Base-by-base conservation (phyloP, 2,113 vertebrate genomes). In the Zapus hudsonius region DNA sequence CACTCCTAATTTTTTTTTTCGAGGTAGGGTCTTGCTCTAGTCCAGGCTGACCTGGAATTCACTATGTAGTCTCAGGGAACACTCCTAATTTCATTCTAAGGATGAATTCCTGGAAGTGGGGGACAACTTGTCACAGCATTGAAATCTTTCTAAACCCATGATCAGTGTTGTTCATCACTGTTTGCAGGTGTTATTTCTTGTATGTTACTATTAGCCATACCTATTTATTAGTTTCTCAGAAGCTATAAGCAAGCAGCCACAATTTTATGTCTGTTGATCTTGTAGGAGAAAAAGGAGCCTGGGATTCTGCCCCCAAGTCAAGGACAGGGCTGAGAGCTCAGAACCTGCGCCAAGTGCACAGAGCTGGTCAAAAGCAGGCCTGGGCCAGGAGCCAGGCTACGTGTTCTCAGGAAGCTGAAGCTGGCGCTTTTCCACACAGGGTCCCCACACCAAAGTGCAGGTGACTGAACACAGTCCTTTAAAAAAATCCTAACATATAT, bases 181-280 rank as follows among this genome's bases (percentile, higher is more conserved):
- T 7, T 52, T 25, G 4, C 2, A 31, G n/a, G 27, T 15, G 4
- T 31, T 5, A 11, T 4, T 2, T 6, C 0, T 10, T 3, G 15
- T 5, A 0, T 36, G 0, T 44, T 15, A 5, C 29, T 22, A 0
- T 63, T 4, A 38, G 29, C 38, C 10, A 0, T 0, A 3, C 31
- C 3, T 72, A 8, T 25, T 47, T 36, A 7, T 42, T 23, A 0
- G n/a, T 55, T 38, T 57, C 83, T 63, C 42, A n/a, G 4, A 13
- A 36, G 47, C 57, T 59, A 1, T n/a, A 8, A 31, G 44, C 47
- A 36, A 9, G 9, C 66, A 59, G 25, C 31, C 59, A 47, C 44
- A 10, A 19, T 31, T 69, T 23, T 25, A 10, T 0, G 44, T 4
- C 72, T 2, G 7, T 29, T 16, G 20, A 55, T 74, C 70, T 66